Evolutionary conservation across 2,888 invertebrate species (phyloP).

Genomic region (Neria commutata): DNA sequence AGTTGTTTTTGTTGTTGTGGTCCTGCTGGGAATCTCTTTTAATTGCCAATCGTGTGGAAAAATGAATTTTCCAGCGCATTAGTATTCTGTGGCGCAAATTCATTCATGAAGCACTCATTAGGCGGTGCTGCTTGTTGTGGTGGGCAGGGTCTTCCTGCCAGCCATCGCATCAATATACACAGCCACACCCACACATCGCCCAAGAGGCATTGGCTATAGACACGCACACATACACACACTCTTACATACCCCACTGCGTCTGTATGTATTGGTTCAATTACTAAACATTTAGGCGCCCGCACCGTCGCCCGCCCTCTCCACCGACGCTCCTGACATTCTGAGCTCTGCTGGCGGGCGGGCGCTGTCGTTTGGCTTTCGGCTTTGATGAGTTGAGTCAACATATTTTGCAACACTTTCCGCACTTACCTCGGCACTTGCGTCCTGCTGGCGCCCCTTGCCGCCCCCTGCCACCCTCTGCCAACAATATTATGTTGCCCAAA

Average conservation of each 20-base stretch:
- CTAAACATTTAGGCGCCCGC: constrained; percentile 22
- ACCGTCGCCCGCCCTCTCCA: neutral
- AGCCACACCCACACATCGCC: neutral
- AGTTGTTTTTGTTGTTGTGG: neutral
- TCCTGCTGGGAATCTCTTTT: constrained; percentile 50
- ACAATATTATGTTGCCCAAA: constrained; percentile 33
- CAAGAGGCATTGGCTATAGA: constrained; percentile 3
- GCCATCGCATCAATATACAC: neutral
- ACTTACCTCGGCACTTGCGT: constrained; percentile 4
- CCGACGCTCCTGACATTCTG: constrained; percentile 2
- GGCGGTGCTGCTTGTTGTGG: constrained; percentile 42
- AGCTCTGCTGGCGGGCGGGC: constrained; percentile 23
- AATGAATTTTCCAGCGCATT: constrained; percentile 61
- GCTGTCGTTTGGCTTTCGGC: constrained; percentile 22
- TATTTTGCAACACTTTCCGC: constrained; percentile 53
- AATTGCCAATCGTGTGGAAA: constrained; percentile 61
- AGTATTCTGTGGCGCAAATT: constrained; percentile 60
- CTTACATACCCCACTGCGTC: constrained; percentile 4
- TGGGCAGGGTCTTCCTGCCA: neutral
- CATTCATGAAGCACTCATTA: constrained; percentile 60
- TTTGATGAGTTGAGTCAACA: constrained; percentile 57
- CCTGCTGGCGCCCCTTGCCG: constrained; percentile 33
- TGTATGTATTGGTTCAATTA: constrained; percentile 27
- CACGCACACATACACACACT: neutral
- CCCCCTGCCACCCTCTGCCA: constrained; percentile 18